These are phyloP conservation scores for Onychostoma macrolepis DNA, from an alignment of 2,113 vertebrate genomes.

Conservation along the genomic window DNA sequence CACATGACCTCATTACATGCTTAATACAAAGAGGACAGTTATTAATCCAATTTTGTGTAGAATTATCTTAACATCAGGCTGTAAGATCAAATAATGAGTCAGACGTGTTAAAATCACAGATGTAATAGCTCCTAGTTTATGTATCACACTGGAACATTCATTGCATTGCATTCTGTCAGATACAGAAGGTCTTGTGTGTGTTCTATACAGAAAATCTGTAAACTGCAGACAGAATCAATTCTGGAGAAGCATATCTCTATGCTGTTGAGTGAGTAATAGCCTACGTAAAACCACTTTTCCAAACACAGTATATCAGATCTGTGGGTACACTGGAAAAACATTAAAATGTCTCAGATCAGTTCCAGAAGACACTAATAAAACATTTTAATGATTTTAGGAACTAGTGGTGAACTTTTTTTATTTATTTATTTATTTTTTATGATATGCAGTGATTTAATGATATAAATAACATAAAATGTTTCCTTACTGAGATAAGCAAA, in stretches of 20 bases:
- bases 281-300: constrained; percentile 3
- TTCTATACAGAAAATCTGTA: background rate
- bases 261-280: background rate
- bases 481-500: background rate
- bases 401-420: background rate
- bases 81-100: background rate
- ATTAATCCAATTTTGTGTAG: background rate
- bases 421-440: background rate
- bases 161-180: background rate
- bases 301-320: background rate
- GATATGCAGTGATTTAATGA: background rate
- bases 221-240: background rate
- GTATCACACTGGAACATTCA: background rate
- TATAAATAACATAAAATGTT: background rate
- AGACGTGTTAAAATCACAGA: background rate
- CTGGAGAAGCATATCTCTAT: background rate
- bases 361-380: constrained; percentile 1
- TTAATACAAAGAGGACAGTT: background rate
- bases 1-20: background rate
- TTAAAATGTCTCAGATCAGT: background rate
- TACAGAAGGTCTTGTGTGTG: background rate
- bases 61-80: background rate
- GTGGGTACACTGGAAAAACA: background rate
- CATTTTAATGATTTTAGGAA: background rate
- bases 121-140: background rate